A percentile compares a stretch with the other conserved stretches of the same genome.
Evolutionary conservation across 1,140 invertebrate genomes (phyloP).

Genomic region (Drosophila ohnishii): DNA sequence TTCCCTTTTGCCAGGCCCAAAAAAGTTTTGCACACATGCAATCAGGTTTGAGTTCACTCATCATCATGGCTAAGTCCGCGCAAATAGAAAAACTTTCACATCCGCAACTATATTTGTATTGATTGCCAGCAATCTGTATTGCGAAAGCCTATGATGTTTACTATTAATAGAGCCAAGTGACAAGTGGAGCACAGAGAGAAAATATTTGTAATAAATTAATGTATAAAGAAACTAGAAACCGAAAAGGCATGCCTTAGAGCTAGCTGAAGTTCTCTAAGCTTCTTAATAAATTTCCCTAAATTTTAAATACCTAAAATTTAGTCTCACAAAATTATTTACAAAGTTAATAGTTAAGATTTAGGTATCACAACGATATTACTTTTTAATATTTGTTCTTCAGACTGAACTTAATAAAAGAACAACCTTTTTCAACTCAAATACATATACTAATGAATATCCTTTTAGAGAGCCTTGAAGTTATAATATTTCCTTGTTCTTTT

Average conservation of each 20-base stretch:
- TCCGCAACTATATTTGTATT: slow-evolving; percentile 30
- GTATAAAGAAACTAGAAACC: too few species aligned
- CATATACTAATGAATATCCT: not conserved
- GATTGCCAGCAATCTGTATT: slow-evolving; percentile 41
- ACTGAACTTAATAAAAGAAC: not conserved
- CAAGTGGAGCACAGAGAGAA: slow-evolving; percentile 13
- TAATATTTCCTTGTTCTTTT: not conserved
- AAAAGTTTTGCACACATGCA: slow-evolving; percentile 42
- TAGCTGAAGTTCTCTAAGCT: too few species aligned
- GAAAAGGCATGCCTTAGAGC: too few species aligned
- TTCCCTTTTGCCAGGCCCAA: slow-evolving; percentile 2
- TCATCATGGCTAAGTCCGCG: slow-evolving; percentile 23
- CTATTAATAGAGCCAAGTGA: slow-evolving; percentile 59
- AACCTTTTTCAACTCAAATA: not conserved
- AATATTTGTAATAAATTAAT: not conserved
- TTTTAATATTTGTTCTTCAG: not conserved
- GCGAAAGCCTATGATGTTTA: slow-evolving; percentile 21
- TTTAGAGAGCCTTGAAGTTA: too few species aligned
- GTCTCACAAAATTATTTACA: too few species aligned
- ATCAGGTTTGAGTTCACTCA: slow-evolving; percentile 41
- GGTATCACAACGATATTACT: too few species aligned
- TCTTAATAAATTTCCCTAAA: too few species aligned
- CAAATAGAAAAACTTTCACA: slow-evolving; percentile 54
- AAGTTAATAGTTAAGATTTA: too few species aligned
- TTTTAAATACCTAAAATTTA: too few species aligned